These are phyloP conservation scores for Theocolax elegans DNA, from an alignment of 1,140 invertebrate species.

Conservation along the genomic window DNA sequence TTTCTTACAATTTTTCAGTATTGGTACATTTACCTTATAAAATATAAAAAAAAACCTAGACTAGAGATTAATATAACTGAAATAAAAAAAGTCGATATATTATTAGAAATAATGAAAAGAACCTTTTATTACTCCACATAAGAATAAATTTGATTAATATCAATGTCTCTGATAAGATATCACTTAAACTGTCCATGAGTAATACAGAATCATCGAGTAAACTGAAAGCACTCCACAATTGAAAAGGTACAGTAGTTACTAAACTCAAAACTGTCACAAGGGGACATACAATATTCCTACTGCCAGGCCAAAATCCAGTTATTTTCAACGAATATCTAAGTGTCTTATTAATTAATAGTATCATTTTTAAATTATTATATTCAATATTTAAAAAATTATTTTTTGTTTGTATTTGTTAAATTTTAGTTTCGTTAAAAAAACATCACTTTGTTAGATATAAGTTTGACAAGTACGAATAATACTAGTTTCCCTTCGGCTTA, in stretches of 20 bases:
- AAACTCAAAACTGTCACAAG: not conserved
- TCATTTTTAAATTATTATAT: too few relatives aligned
- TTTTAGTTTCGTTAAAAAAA: too few relatives aligned
- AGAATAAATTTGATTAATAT: not conserved
- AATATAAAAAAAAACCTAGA: too few relatives aligned
- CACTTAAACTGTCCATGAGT: conserved; percentile 1
- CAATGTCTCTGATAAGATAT: not conserved
- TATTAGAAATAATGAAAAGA: too few relatives aligned
- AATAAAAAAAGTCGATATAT: too few relatives aligned
- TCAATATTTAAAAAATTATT: too few relatives aligned
- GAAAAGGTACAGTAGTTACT: conserved; percentile 16
- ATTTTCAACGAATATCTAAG: not conserved
- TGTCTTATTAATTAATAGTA: conserved; percentile 1
- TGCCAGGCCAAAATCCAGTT: not conserved
- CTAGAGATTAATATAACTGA: too few relatives aligned
- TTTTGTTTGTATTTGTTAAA: too few relatives aligned
- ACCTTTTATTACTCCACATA: conserved; percentile 25
- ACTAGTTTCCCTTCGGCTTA: too few relatives aligned
- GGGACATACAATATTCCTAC: not conserved
- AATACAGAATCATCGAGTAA: not conserved
- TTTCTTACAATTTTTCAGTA: too few relatives aligned
- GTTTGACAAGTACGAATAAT: not conserved
- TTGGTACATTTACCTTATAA: too few relatives aligned
- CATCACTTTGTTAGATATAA: not conserved
- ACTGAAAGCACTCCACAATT: not conserved